phyloP scores from a whole-genome alignment of 2,888 invertebrate species.

The Notocelia uddmanniana region DNA sequence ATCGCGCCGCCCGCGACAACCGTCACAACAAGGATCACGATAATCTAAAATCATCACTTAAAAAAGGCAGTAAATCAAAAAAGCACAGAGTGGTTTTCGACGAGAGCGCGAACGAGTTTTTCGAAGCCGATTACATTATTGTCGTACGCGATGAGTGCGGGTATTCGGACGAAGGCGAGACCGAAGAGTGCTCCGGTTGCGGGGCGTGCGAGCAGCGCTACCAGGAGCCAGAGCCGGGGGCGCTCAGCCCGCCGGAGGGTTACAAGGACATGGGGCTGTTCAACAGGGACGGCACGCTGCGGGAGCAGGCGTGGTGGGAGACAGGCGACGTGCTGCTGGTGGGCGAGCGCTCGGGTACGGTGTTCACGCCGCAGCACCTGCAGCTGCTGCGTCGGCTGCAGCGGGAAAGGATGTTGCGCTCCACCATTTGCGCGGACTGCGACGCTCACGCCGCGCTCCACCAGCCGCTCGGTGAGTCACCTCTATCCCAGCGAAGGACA shows the following conservation, averaged over 20 bases:
- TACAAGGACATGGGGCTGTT: slow-evolving; percentile 94
- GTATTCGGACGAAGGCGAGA: slow-evolving; percentile 93
- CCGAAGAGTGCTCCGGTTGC: slow-evolving; percentile 88
- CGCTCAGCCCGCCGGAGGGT: slow-evolving; percentile 95
- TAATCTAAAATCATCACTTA: slow-evolving; percentile 90
- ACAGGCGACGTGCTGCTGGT: slow-evolving; percentile 86
- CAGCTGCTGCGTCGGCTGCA: slow-evolving; percentile 88
- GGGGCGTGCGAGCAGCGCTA: slow-evolving; percentile 83
- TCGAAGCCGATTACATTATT: slow-evolving; percentile 96
- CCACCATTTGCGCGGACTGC: slow-evolving; percentile 82
- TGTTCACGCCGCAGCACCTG: slow-evolving; percentile 88
- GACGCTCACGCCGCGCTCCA: slow-evolving; percentile 80
- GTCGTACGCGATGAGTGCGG: slow-evolving; percentile 94
- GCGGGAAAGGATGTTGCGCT: slow-evolving; percentile 86
- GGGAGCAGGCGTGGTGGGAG: slow-evolving; percentile 86
- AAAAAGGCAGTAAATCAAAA: slow-evolving; percentile 90
- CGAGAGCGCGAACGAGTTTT: slow-evolving; percentile 95
- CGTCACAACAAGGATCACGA: slow-evolving; percentile 87
- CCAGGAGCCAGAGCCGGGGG: slow-evolving; percentile 92
- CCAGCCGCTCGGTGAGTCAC: slow-evolving; percentile 81
- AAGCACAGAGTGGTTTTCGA: slow-evolving; percentile 95
- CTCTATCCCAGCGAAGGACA: slow-evolving; percentile 59
- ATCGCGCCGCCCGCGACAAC: slow-evolving; percentile 80
- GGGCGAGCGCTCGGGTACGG: slow-evolving; percentile 85
- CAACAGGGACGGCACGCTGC: slow-evolving; percentile 84